These are phyloP conservation scores for Zosterops japonicus DNA, from an alignment of 2,113 vertebrate genomes.

Conservation along the genomic window DNA sequence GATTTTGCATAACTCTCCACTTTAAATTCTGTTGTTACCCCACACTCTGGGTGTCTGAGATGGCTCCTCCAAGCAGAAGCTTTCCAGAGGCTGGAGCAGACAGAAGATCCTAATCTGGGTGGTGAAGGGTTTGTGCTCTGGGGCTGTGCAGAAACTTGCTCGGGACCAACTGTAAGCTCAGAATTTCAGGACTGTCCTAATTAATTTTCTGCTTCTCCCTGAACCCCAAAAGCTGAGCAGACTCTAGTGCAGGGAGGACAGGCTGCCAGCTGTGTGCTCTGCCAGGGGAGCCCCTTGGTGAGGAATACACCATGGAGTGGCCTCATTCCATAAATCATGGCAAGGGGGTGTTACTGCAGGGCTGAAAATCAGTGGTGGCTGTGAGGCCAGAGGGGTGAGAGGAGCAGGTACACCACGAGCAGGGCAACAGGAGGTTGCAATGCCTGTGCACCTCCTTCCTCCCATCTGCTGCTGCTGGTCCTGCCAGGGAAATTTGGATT, in stretches of 20 bases:
- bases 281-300: neutral
- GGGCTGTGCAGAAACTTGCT: neutral
- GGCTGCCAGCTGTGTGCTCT: neutral
- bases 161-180: accelerated
- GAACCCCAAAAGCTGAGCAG: neutral
- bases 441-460: neutral
- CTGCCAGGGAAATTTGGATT: neutral
- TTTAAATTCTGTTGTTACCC: neutral
- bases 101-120: neutral
- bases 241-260: neutral
- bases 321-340: neutral
- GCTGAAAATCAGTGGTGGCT: neutral
- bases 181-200: neutral
- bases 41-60: neutral
- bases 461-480: neutral
- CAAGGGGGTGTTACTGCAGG: neutral
- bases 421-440: neutral
- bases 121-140: neutral
- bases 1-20: neutral
- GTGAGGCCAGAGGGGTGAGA: neutral
- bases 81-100: conserved; percentile 4
- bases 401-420: accelerated
- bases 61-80: neutral
- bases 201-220: neutral
- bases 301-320: neutral